These are phyloP conservation scores for Caenorhabditis doughertyi DNA, from an alignment of 2,888 invertebrate genomes.

Conservation along the genomic window DNA sequence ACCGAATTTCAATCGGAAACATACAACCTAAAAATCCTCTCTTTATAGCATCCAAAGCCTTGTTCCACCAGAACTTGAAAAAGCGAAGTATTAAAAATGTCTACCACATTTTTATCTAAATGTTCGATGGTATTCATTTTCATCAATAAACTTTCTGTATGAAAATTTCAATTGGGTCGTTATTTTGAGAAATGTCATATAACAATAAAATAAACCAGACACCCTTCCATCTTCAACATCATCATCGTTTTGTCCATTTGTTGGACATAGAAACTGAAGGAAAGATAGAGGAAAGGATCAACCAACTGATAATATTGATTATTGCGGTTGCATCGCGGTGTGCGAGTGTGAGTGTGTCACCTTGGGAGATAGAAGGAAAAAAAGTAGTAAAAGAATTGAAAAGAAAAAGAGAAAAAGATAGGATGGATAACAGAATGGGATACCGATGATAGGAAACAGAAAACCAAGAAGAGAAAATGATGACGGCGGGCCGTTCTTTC, in stretches of 20 bases:
- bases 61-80: too few species aligned
- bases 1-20: too few species aligned
- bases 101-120: too few species aligned
- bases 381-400: constrained; percentile 10
- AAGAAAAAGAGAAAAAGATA: constrained; percentile 19
- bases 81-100: too few species aligned
- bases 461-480: constrained; percentile 34
- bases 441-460: constrained; percentile 30
- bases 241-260: neutral
- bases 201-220: neutral
- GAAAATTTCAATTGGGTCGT: too few species aligned
- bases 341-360: constrained; percentile 26
- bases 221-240: constrained; percentile 6
- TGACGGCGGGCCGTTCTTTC: constrained; percentile 20
- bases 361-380: constrained; percentile 26
- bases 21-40: too few species aligned
- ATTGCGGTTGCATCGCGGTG: constrained; percentile 36
- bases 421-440: constrained; percentile 46
- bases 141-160: too few species aligned
- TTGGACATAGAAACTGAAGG: constrained; percentile 18
- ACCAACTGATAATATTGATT: constrained; percentile 58
- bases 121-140: too few species aligned
- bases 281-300: constrained; percentile 25
- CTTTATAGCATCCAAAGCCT: too few species aligned
- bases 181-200: too few species aligned